A percentile compares a stretch with the other conserved stretches of the same genome.
Evolutionary conservation across 2,113 vertebrate species (phyloP).

Genomic region (Antennarius striatus): DNA sequence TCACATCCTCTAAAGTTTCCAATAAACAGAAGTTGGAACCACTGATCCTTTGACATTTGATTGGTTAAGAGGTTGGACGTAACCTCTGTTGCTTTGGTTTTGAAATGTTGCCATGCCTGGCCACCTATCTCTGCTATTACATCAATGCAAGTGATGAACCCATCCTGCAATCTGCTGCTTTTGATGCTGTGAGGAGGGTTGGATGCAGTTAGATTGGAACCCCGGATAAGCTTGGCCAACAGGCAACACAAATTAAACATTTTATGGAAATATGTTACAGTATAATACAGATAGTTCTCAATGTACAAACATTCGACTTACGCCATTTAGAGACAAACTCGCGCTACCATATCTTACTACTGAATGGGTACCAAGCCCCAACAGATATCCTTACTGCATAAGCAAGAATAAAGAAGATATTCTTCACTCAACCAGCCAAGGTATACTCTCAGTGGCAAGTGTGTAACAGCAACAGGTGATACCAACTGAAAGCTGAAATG

Average conservation of each 20-base stretch:
- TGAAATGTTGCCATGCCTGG: constrained; percentile 32
- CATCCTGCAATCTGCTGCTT: constrained; percentile 36
- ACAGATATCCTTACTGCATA: no score
- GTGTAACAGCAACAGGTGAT: no score
- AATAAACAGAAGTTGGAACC: constrained; percentile 47
- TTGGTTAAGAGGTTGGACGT: constrained; percentile 43
- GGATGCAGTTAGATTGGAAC: constrained; percentile 23
- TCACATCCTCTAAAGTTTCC: constrained; percentile 65
- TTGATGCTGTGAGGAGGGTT: constrained; percentile 29
- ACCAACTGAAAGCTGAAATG: no score
- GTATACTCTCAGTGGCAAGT: no score
- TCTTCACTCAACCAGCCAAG: no score
- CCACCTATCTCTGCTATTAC: constrained; percentile 26
- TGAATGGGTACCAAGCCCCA: no score
- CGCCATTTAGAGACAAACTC: no score
- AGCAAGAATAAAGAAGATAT: no score
- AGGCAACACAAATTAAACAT: constrained; percentile 23
- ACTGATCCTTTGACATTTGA: constrained; percentile 24
- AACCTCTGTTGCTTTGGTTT: constrained; percentile 29
- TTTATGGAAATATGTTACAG: constrained; percentile 35
- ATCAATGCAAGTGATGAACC: constrained; percentile 47
- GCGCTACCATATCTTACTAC: no score
- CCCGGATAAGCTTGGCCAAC: constrained; percentile 21
- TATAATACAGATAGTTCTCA: constrained; percentile 11
- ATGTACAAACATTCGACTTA: no score